A percentile compares a stretch with the other conserved stretches of the same genome.
These are phyloP conservation scores for Falco novaeseelandiae DNA, from an alignment of 2,797 vertebrate species.

Conservation along the genomic window DNA sequence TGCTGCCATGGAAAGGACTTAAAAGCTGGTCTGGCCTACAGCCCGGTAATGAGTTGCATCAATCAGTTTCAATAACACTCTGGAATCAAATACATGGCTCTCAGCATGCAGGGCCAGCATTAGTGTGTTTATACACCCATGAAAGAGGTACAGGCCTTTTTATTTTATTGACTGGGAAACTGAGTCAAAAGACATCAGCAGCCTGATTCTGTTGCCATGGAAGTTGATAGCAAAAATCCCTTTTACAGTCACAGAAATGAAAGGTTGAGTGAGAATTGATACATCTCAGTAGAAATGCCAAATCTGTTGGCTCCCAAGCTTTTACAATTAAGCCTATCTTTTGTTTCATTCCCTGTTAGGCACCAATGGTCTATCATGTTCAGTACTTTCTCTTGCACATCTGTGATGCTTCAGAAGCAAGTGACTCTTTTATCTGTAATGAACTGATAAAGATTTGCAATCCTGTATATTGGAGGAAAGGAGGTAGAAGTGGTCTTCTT, in stretches of 20 bases:
- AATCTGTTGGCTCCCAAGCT: not conserved
- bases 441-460: not conserved
- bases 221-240: not conserved
- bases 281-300: not conserved
- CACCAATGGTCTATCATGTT: not conserved
- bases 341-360: not conserved
- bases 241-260: not conserved
- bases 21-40: constrained; percentile 10
- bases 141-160: not conserved
- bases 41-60: constrained; percentile 24
- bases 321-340: not conserved
- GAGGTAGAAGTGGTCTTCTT: not conserved
- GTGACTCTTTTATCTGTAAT: not conserved
- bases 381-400: not conserved
- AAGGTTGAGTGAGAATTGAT: not conserved
- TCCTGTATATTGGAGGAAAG: not conserved
- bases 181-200: constrained; percentile 28
- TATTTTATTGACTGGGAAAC: constrained; percentile 31
- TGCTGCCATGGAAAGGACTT: not conserved
- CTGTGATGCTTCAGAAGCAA: not conserved
- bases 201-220: not conserved
- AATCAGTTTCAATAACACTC: constrained; percentile 27
- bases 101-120: not conserved
- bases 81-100: not conserved
- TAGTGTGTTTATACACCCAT: not conserved